Evolutionary conservation across 2,797 vertebrate species (phyloP), one percentile per base, ranked within the genome.

Genomic region (Lophius americanus): DNA sequence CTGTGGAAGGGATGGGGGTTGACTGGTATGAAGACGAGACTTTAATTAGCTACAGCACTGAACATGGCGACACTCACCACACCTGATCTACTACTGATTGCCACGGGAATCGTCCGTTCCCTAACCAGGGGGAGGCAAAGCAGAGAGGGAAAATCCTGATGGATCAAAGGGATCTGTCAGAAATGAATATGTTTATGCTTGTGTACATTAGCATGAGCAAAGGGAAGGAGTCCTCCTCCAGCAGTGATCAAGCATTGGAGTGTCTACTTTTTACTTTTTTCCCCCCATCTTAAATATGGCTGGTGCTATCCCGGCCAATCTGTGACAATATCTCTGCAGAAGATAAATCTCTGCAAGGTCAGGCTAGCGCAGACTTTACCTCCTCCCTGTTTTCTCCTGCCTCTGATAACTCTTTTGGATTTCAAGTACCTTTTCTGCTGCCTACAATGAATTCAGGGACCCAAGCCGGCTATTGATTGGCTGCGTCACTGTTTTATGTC

Each of bases 11-110:
- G 41, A 71, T 64, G 64, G 76, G 70, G 57, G 64, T 55, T 56
- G 70, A 70, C 65, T 68, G 56, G 56, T 76, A 69, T 69, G 76
- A 79, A 78, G 77, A 87, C 70, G 64, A 85, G 79, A 76, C 78
- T 87, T 88, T 89, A 90, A 91, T 89, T 79, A 89, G 85, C 62
- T 51, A 23, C 50, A 14, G 51, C 58, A 23, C 71, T 78, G 64
- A 76, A 82, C 79, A 69, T 77, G 75, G 79, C 47, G 58, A 79
- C 76, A 33, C 64, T 76, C 73, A 68, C 68, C 51, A 79, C 78
- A 82, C 75, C 79, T 75, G 74, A 82, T 88, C 81, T 76, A 76
- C 67, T 52, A 7, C 71, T 81, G 82, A 84, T 87, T 80, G 73
- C 77, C 66, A 78, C 49, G 64, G 61, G 81, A 79, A 81, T 73